Percentiles rank a stretch among this genome's conserved stretches.
Conservation (phyloP, 2,113 vertebrate genomes). For the Dromaius novaehollandiae region DNA sequence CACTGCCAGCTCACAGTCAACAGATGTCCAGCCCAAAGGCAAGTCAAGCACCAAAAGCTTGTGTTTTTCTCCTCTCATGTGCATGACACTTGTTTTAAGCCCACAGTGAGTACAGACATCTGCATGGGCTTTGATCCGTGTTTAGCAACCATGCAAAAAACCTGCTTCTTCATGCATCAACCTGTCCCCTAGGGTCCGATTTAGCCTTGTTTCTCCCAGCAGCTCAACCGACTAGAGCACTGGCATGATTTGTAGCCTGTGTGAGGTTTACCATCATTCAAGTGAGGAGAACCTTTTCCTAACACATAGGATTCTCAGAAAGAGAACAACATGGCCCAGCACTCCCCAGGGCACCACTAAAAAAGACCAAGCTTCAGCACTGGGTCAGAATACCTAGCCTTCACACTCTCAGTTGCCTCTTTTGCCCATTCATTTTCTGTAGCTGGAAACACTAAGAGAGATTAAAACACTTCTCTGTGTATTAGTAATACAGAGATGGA, state of each 20-base stretch:
- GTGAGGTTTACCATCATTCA: neutral
- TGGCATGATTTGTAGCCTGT: neutral
- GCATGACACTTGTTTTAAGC: neutral
- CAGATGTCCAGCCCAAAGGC: neutral
- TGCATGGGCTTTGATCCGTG: neutral
- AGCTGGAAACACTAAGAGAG: neutral
- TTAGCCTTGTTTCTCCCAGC: neutral
- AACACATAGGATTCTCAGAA: neutral
- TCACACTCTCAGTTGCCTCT: neutral
- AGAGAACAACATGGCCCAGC: neutral
- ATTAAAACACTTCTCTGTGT: neutral
- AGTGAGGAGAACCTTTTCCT: neutral
- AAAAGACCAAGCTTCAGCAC: neutral
- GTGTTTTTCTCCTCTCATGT: neutral
- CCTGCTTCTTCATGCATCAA: neutral
- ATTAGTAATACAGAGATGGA: neutral
- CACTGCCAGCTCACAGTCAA: neutral
- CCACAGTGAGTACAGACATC: neutral
- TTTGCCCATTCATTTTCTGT: neutral
- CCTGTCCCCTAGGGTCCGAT: neutral
- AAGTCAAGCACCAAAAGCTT: neutral
- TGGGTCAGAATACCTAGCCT: neutral
- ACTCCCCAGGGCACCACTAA: neutral
- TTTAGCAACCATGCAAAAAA: neutral
- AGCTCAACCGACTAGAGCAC: neutral